phyloP scores from a whole-genome alignment of 1,140 invertebrate species.

The Aphidius gifuensis region DNA sequence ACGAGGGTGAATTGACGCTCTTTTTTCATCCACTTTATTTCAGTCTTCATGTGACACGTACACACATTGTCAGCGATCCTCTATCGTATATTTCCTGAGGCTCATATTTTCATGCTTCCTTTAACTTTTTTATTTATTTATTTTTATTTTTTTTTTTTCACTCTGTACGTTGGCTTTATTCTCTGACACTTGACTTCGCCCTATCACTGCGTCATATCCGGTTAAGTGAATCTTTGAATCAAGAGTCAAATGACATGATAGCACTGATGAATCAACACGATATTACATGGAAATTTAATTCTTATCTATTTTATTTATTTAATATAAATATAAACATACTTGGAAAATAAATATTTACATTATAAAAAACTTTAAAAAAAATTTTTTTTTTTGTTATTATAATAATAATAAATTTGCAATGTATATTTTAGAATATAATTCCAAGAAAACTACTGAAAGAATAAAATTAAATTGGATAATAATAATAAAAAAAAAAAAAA shows the following conservation, averaged over 20 bases:
- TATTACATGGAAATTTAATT: no score
- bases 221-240: constrained; percentile 4
- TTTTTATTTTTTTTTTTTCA: background rate
- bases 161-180: background rate
- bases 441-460: background rate
- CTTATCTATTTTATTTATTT: no score
- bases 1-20: constrained; percentile 7
- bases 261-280: background rate
- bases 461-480: background rate
- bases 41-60: background rate
- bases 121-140: background rate
- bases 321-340: no score
- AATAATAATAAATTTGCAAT: background rate
- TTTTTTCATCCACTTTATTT: constrained; percentile 14
- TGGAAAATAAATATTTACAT: background rate
- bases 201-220: constrained; percentile 21
- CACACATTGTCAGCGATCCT: constrained; percentile 14
- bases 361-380: no score
- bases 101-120: constrained; percentile 13
- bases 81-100: constrained; percentile 17
- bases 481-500: background rate
- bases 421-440: background rate
- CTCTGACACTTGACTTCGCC: constrained; percentile 12
- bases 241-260: constrained; percentile 11
- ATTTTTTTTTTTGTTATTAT: background rate